Evolutionary conservation across 2,888 invertebrate species (phyloP).

Genomic region (Rhamnusium bicolor): DNA sequence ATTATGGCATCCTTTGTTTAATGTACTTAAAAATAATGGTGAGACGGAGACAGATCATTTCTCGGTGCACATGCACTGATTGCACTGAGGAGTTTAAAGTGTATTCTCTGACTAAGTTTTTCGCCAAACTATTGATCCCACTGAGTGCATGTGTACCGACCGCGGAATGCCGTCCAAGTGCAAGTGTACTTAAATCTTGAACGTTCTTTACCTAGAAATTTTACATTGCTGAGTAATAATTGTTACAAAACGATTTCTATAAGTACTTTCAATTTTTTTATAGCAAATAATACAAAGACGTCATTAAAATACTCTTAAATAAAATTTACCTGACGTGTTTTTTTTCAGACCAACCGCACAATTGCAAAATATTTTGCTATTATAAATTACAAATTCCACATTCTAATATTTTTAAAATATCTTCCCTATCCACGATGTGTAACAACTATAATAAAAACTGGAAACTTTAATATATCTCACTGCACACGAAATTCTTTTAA

Average conservation of each 20-base stretch:
- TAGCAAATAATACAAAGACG: not conserved
- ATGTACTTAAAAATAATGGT: conserved; percentile 2
- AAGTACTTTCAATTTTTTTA: not conserved
- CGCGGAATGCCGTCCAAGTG: not conserved
- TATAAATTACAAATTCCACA: too few relatives aligned
- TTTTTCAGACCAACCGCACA: too few relatives aligned
- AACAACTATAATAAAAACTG: too few relatives aligned
- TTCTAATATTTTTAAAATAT: too few relatives aligned
- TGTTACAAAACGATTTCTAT: not conserved
- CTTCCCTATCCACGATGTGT: too few relatives aligned
- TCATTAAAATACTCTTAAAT: not conserved
- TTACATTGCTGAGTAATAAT: not conserved
- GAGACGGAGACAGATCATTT: not conserved
- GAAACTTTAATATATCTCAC: too few relatives aligned
- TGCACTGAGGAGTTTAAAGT: conserved; percentile 34
- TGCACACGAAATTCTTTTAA: too few relatives aligned
- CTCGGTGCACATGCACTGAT: conserved; percentile 48
- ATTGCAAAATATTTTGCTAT: too few relatives aligned
- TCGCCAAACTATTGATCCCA: conserved; percentile 10
- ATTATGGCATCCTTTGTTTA: conserved; percentile 6
- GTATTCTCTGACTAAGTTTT: not conserved
- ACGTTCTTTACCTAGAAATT: not conserved
- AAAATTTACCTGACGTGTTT: not conserved
- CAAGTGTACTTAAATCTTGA: conserved; percentile 1
- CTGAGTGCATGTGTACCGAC: conserved; percentile 53